Evolutionary conservation across 2,888 invertebrate species (phyloP), one percentile per base, ranked within the genome.

Genomic region (Tigriopus californicus): DNA sequence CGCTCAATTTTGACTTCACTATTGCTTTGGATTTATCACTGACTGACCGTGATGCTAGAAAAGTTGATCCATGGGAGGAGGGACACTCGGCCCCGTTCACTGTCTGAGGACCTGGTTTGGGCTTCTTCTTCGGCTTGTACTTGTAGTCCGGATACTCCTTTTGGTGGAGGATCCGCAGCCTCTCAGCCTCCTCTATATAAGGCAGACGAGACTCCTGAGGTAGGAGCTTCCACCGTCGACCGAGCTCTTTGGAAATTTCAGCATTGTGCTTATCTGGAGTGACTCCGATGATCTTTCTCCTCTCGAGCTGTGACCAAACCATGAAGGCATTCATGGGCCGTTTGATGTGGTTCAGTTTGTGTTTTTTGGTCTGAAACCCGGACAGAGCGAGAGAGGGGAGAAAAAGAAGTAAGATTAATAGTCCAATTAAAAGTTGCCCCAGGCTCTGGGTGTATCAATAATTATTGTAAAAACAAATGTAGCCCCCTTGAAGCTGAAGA

Each of bases 301-400:
- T 80, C 71, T 95, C 91, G 67, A 94, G 88, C 75, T 97, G 95
- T 64, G 90, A 90, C 94, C 94, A 95, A 58, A 95, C 94, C 94
- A 95, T 95, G 75, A 94, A 94, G 63, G 92, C 91, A 75, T 97
- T 97, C 95, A 97, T 97, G 61, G 97, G 97, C 69, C 95, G 79
- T 75, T 97, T 97, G 73, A 97, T 90, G 79, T 95, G 95, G 71
- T 90, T 91, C 49, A 92, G 88, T 68, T 86, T 87, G 74, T 90
- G 87, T 77, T 97, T 97, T 77, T 97, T 94, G 20, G 89, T 90
- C 89, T 90, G 82, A 58, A 81, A 80, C 72, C 74, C 67, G 66
- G 22, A 5, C 20, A 51, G 51, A 18, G 18, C 41, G 13, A 41
- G 13, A 41, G 13, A 41, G 41, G 41, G 25, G 11, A 41, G 49